Evolutionary conservation across 2,113 vertebrate species (phyloP), one percentile per base, ranked within the genome.

Genomic region (Gracilinanus agilis): DNA sequence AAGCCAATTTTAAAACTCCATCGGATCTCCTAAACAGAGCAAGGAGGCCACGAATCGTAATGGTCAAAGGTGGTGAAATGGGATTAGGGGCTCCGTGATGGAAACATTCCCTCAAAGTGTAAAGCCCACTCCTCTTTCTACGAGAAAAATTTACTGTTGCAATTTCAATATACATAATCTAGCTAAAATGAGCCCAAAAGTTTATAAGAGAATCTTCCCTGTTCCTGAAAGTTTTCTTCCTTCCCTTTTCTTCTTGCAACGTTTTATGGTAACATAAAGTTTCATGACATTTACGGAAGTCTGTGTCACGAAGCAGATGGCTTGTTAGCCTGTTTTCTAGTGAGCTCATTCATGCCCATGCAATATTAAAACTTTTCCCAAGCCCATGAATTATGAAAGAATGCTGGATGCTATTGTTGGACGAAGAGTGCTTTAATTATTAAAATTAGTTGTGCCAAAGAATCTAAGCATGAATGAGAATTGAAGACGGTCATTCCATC

Each of bases 291-390:
- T 98, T 98, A 97, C 93, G 94, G 93, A 97, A 97, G 91, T 89
- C 58, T 92, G 34, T 98, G 97, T 96, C 97, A 90, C 10, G 55
- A 97, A 98, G 97, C 98, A 98, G 98, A 98, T 98, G 98, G 98
- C 98, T 98, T 97, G 97, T 98, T 98, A 98, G 97, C 96, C 95
- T 97, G 95, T 96, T 96, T 97, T 96, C 94, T 97, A 97, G 96
- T 95, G 94, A 97, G 75, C 97, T 94, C 96, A 90, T 98, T 98
- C 97, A 96, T 97, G 97, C 54, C 53, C 88, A 55, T 94, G 92
- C 92, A 97, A 92, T 97, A 95, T 97, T 98, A 97, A 97, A 97
- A 97, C 93, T 97, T 97, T 95, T 94, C 95, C 53, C 75, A 97
- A 94, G 67, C 96, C 96, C 94, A 97, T 98, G 97, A 98, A 97